phyloP scores from a whole-genome alignment of 2,113 vertebrate genomes.

The Archilochus colubris region DNA sequence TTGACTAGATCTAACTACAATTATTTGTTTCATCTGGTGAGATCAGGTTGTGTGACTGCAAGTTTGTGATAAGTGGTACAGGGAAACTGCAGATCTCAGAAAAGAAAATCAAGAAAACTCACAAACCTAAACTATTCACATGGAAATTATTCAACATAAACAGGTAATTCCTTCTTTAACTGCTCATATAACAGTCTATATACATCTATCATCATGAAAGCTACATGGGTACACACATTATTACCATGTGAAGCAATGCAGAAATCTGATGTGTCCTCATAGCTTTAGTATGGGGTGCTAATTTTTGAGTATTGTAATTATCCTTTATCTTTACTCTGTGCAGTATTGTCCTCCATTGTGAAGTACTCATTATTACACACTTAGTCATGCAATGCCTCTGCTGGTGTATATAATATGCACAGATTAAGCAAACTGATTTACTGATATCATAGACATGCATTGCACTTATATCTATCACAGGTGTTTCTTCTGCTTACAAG shows the following conservation, averaged over 20 bases:
- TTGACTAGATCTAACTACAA: not conserved
- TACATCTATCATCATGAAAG: not conserved
- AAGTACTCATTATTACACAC: not conserved
- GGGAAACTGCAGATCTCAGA: not conserved
- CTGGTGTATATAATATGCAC: not conserved
- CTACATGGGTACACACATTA: not conserved
- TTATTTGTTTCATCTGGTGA: constrained; percentile 30
- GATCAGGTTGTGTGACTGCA: constrained; percentile 17
- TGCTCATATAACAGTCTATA: not conserved
- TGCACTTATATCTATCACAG: not conserved
- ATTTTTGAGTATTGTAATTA: not conserved
- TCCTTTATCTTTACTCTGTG: constrained; percentile 10
- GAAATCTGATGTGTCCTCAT: not conserved
- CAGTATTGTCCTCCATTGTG: not conserved
- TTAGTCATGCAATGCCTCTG: not conserved
- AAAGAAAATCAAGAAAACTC: constrained; percentile 12
- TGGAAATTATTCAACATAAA: constrained; percentile 1
- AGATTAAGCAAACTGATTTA: not conserved
- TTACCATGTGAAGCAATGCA: not conserved
- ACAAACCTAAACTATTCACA: not conserved
- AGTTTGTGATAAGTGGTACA: constrained; percentile 21
- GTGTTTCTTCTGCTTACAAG: not conserved
- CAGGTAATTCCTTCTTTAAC: constrained; percentile 2
- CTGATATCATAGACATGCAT: not conserved
- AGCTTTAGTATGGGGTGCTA: not conserved